Evolutionary conservation across 2,888 invertebrate species (phyloP).

Genomic region (Nudaria mundana): DNA sequence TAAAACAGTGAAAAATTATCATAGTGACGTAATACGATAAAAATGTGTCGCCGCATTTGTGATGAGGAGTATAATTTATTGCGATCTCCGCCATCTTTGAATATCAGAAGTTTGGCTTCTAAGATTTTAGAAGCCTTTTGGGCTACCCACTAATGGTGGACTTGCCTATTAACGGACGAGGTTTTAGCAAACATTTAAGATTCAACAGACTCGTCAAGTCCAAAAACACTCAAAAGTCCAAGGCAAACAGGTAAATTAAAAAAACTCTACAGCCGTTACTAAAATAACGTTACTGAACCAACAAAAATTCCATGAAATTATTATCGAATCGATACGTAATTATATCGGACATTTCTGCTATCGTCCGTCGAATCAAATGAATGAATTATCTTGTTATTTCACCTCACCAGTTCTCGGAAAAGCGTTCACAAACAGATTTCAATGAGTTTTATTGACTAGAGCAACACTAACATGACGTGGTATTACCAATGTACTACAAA

Average conservation of each 20-base stretch:
- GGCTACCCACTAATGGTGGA: too few species aligned
- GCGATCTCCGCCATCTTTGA: too few species aligned
- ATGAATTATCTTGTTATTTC: slow-evolving; percentile 23
- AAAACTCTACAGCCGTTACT: too few species aligned
- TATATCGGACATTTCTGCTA: slow-evolving; percentile 24
- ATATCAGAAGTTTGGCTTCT: too few species aligned
- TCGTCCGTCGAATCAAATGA: slow-evolving; percentile 26
- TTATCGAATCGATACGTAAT: slow-evolving; percentile 32
- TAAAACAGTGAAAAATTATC: background rate
- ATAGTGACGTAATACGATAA: slow-evolving; percentile 17
- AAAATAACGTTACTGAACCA: background rate
- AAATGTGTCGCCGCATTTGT: too few species aligned
- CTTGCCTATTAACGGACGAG: too few species aligned
- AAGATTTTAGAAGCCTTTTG: too few species aligned
- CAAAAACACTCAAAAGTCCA: too few species aligned
- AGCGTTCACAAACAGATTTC: slow-evolving; percentile 17
- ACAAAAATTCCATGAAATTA: slow-evolving; percentile 22
- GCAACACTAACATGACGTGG: slow-evolving; percentile 15
- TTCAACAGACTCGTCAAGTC: too few species aligned
- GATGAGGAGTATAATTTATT: too few species aligned
- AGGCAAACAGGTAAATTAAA: too few species aligned
- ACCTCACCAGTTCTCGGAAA: slow-evolving; percentile 24
- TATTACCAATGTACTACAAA: slow-evolving; percentile 3
- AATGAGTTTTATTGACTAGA: slow-evolving; percentile 20
- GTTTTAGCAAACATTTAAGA: too few species aligned